Conservation (phyloP, 2,888 invertebrate species). For the Eledone cirrhosa region DNA sequence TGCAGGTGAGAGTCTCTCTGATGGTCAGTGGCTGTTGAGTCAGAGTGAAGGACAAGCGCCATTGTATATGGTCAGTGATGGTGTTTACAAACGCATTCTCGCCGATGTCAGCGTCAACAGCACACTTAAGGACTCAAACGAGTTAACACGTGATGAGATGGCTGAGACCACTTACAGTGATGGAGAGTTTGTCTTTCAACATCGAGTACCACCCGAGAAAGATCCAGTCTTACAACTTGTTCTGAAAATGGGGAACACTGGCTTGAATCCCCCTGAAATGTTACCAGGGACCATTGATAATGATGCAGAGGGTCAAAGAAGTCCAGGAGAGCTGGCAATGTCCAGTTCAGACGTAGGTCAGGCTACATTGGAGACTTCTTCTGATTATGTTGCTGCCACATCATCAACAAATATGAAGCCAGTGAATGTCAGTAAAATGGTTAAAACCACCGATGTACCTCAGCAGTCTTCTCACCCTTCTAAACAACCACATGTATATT, state of each 20-base stretch:
- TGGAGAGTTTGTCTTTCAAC: slow-evolving; percentile 52
- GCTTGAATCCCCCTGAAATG: not conserved
- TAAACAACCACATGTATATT: too few species aligned
- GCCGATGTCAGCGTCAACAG: slow-evolving; percentile 54
- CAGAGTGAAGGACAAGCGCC: slow-evolving; percentile 63
- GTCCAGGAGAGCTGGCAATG: not conserved
- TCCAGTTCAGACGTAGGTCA: not conserved
- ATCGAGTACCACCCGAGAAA: slow-evolving; percentile 48
- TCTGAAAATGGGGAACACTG: slow-evolving; percentile 32
- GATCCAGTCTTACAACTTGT: slow-evolving; percentile 53
- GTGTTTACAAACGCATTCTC: slow-evolving; percentile 29
- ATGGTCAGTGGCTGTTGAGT: slow-evolving; percentile 64
- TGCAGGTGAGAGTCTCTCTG: slow-evolving; percentile 57
- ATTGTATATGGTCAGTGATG: slow-evolving; percentile 48
- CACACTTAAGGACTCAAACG: slow-evolving; percentile 56
- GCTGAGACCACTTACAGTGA: slow-evolving; percentile 51
- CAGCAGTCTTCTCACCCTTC: not conserved
- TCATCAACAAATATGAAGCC: too few species aligned
- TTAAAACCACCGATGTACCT: not conserved
- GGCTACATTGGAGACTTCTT: too few species aligned
- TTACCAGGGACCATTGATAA: not conserved
- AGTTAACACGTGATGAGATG: slow-evolving; percentile 47
- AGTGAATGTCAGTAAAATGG: not conserved
- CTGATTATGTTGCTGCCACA: too few species aligned
- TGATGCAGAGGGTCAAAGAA: not conserved